A percentile compares a stretch with the other conserved stretches of the same genome.
Conservation (phyloP, 2,797 vertebrate genomes). For the Semaprochilodus insignis region DNA sequence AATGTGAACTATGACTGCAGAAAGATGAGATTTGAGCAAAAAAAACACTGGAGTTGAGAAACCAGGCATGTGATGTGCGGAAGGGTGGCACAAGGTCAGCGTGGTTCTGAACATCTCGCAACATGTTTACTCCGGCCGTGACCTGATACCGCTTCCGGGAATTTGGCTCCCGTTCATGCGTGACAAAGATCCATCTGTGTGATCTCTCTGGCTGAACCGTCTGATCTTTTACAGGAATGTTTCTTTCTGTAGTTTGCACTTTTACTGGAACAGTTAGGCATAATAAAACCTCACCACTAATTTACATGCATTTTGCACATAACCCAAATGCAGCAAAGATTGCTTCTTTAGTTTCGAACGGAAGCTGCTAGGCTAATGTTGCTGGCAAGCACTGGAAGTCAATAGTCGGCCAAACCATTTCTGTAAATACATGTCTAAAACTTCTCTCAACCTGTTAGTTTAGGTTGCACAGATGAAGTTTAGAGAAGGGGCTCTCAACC, state of each 20-base stretch:
- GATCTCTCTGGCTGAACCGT: neutral
- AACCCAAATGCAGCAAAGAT: no score
- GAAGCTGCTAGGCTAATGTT: no score
- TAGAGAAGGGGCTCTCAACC: no score
- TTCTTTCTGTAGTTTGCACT: neutral
- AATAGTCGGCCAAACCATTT: no score
- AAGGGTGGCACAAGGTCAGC: neutral
- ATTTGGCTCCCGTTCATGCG: neutral
- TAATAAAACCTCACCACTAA: no score
- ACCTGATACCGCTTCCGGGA: neutral
- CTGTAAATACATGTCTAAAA: no score
- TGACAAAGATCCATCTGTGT: neutral
- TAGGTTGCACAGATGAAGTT: no score
- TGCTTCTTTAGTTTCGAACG: neutral
- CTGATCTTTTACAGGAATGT: neutral
- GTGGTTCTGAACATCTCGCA: neutral
- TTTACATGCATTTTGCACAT: no score
- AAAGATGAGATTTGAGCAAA: neutral
- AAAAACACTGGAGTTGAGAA: neutral
- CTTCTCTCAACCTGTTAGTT: no score
- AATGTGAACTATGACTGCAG: neutral
- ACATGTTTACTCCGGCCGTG: neutral
- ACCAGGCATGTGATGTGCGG: neutral
- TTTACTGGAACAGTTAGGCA: no score
- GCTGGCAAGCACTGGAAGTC: no score